Evolutionary conservation across 2,888 invertebrate species (phyloP).

Genomic region (Galerucella calmariensis): DNA sequence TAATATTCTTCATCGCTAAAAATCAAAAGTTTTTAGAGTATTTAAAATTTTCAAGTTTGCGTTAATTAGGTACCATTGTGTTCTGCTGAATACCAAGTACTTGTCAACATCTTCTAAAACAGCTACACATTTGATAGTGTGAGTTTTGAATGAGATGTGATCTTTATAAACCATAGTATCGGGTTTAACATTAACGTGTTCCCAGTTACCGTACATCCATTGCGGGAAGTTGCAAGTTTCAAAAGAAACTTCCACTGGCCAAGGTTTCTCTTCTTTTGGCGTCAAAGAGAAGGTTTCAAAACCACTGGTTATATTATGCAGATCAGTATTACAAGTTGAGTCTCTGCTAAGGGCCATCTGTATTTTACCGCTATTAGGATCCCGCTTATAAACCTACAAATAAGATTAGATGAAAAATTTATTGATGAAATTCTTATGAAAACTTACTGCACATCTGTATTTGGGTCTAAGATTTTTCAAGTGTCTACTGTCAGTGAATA

Average conservation of each 20-base stretch:
- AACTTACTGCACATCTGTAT: conserved; percentile 72
- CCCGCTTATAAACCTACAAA: conserved; percentile 52
- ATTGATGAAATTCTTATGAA: conserved; percentile 15
- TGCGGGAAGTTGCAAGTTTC: conserved; percentile 68
- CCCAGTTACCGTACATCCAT: conserved; percentile 74
- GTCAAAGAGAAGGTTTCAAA: conserved; percentile 70
- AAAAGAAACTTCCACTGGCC: conserved; percentile 62
- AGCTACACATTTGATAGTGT: conserved; percentile 66
- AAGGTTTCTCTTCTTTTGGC: conserved; percentile 58
- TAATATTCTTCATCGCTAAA: conserved; percentile 71
- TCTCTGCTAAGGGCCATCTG: conserved; percentile 73
- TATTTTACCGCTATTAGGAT: conserved; percentile 66
- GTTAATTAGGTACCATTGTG: conserved; percentile 66
- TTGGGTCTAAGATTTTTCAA: conserved; percentile 64
- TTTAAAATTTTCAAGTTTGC: conserved; percentile 5
- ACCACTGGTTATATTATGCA: conserved; percentile 69
- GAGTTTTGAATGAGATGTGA: conserved; percentile 67
- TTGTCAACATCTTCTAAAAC: conserved; percentile 62
- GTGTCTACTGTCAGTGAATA: conserved; percentile 68
- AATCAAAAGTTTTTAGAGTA: conserved; percentile 33
- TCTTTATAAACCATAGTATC: conserved; percentile 67
- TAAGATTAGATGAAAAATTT: background rate
- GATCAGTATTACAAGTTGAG: conserved; percentile 71
- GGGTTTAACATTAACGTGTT: conserved; percentile 67
- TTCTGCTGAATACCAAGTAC: conserved; percentile 67